Evolutionary conservation across 2,888 invertebrate species (phyloP).

Genomic region (Tyria jacobaeae): DNA sequence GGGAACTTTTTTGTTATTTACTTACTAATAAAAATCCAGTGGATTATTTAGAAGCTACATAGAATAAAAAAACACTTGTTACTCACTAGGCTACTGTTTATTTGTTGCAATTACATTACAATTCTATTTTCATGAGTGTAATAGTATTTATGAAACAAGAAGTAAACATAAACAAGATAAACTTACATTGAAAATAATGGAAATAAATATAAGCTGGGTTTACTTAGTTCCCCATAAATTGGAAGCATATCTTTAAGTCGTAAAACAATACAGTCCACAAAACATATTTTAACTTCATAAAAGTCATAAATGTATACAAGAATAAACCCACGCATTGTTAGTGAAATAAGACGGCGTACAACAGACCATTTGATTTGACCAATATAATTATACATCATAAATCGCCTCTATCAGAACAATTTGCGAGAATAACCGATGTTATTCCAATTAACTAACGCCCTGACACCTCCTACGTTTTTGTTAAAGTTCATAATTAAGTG

Average conservation of each 20-base stretch:
- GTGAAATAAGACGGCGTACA: slow-evolving; percentile 50
- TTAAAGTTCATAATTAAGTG: slow-evolving; percentile 24
- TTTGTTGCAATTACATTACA: no score
- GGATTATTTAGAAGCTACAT: no score
- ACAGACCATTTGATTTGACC: slow-evolving; percentile 51
- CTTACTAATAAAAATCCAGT: no score
- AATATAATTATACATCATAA: slow-evolving; percentile 73
- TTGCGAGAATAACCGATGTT: slow-evolving; percentile 53
- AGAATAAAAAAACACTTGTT: no score
- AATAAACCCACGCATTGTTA: slow-evolving; percentile 51
- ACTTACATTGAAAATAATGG: background rate
- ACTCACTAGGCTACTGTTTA: no score
- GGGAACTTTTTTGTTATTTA: no score
- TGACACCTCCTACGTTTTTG: slow-evolving; percentile 46
- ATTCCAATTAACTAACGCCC: slow-evolving; percentile 58
- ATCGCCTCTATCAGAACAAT: slow-evolving; percentile 62
- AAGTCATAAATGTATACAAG: slow-evolving; percentile 21
- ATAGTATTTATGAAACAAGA: no score
- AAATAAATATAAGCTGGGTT: background rate
- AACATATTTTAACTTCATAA: slow-evolving; percentile 7
- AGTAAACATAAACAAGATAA: background rate
- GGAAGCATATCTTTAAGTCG: background rate
- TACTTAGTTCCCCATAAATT: slow-evolving; percentile 6
- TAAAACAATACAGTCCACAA: slow-evolving; percentile 3
- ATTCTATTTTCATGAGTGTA: no score